Evolutionary conservation across 2,113 vertebrate genomes (phyloP).

Genomic region (Penelope pileata): DNA sequence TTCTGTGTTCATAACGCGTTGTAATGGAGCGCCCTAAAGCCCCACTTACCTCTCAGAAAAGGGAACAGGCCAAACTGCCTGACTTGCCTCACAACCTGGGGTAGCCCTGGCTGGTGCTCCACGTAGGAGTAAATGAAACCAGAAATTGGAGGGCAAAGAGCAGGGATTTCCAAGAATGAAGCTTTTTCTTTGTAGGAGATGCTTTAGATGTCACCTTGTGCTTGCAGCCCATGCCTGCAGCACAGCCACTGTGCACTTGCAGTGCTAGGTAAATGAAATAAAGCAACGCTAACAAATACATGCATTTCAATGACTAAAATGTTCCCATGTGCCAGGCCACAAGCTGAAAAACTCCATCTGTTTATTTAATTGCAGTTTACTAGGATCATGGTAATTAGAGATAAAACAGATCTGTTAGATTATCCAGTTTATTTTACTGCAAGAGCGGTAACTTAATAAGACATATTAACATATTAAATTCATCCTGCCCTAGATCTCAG

Average conservation of each 20-base stretch:
- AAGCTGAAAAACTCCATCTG: conserved; percentile 47
- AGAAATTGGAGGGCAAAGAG: neutral
- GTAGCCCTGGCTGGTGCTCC: neutral
- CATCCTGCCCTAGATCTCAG: conserved; percentile 58
- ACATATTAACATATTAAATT: conserved; percentile 65
- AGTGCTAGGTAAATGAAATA: neutral
- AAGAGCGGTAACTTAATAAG: conserved; percentile 59
- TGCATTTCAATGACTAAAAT: conserved; percentile 7
- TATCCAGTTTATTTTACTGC: conserved; percentile 65
- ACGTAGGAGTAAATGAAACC: neutral
- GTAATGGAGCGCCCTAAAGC: neutral
- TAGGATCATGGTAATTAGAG: conserved; percentile 64
- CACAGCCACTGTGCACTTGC: neutral
- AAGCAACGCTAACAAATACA: neutral
- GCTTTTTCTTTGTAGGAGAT: neutral
- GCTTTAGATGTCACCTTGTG: neutral
- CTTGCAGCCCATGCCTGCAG: neutral
- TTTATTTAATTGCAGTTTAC: conserved; percentile 71
- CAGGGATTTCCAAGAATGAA: neutral
- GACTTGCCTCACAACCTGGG: neutral
- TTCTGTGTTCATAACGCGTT: neutral
- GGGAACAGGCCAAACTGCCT: neutral
- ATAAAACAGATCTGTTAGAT: conserved; percentile 70
- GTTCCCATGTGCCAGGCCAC: conserved; percentile 22
- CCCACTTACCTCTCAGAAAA: neutral